phyloP scores from a whole-genome alignment of 2,113 vertebrate genomes.

The Electrona antarctica region DNA sequence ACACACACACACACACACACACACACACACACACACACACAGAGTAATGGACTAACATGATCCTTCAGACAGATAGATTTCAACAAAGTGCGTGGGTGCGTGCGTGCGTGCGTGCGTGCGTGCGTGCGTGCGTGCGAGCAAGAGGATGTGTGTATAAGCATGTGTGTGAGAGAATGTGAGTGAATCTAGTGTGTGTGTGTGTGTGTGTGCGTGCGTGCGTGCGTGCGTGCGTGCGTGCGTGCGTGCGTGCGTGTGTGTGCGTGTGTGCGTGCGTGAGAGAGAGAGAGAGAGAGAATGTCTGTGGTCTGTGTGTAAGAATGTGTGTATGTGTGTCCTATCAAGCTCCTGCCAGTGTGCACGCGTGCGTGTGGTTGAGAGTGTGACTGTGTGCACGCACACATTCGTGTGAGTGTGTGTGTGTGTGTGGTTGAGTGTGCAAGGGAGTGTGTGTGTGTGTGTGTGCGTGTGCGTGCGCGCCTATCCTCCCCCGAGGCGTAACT shows the following conservation, averaged over 20 bases:
- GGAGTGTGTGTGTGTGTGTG: slow-evolving; percentile 4
- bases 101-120: not conserved
- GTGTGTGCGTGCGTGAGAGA: not conserved
- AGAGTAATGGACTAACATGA: not conserved
- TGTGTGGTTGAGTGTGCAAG: not conserved
- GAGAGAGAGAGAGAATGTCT: not conserved
- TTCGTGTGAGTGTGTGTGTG: not conserved
- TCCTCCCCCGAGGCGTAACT: slow-evolving; percentile 68
- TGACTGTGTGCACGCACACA: too few species aligned
- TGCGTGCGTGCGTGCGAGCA: not conserved
- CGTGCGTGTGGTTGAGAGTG: not conserved
- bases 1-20: not conserved
- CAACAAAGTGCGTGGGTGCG: not conserved
- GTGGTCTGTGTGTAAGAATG: not conserved
- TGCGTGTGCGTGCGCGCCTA: not conserved
- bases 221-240: not conserved
- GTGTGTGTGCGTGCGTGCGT: not conserved
- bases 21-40: not conserved
- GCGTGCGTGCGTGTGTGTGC: not conserved
- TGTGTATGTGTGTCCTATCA: not conserved
- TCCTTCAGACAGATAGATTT: not conserved
- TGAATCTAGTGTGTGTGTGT: not conserved
- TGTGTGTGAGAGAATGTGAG: slow-evolving; percentile 16
- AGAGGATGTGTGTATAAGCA: slow-evolving; percentile 6
- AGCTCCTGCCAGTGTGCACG: not conserved